Conservation (phyloP, 2,797 vertebrate genomes). For the Okamejei kenojei region DNA sequence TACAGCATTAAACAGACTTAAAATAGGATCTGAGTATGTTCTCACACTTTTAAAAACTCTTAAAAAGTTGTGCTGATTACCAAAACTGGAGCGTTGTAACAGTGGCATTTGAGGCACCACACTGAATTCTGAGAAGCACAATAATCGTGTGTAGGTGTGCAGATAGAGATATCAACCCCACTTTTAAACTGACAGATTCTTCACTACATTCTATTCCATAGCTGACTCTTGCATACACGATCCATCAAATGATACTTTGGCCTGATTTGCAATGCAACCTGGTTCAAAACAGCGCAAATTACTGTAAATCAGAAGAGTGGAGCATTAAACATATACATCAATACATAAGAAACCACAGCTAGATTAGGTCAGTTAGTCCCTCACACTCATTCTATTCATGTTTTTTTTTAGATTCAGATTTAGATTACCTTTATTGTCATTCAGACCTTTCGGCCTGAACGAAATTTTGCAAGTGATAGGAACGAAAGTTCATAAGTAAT, state of each 20-base stretch:
- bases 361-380: too few species aligned
- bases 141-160: background rate
- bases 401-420: too few species aligned
- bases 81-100: background rate
- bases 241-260: background rate
- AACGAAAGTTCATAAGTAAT: too few species aligned
- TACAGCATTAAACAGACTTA: background rate
- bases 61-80: background rate
- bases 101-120: background rate
- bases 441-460: too few species aligned
- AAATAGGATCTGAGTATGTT: background rate
- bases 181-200: background rate
- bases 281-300: too few species aligned
- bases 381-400: too few species aligned
- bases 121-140: background rate
- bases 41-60: background rate
- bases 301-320: too few species aligned
- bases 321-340: too few species aligned
- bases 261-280: background rate
- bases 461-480: too few species aligned
- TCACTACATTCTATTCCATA: background rate
- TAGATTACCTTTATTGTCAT: too few species aligned
- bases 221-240: background rate
- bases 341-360: too few species aligned
- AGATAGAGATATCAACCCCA: background rate